These are phyloP conservation scores for Montifringilla adamsi DNA, from an alignment of 2,113 vertebrate species.

Conservation along the genomic window DNA sequence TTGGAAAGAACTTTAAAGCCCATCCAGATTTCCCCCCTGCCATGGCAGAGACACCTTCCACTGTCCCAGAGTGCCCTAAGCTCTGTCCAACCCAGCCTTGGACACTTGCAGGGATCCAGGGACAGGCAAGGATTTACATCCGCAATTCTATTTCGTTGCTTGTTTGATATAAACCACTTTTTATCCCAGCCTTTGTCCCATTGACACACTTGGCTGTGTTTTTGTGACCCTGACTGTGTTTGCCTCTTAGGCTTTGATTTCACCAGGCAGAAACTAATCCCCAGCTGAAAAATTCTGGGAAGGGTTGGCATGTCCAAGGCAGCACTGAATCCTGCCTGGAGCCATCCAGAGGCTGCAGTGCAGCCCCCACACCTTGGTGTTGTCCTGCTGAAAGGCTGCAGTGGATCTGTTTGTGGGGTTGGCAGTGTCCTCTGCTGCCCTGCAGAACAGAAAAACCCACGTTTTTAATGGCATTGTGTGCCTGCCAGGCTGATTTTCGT, in stretches of 20 bases:
- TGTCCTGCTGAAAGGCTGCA: background rate
- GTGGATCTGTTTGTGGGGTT: fast-evolving
- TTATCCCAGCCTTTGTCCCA: background rate
- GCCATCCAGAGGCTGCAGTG: fast-evolving
- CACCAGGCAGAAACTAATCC: background rate
- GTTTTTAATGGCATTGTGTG: fast-evolving
- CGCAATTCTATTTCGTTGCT: background rate
- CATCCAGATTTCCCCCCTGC: fast-evolving
- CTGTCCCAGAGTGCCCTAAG: background rate
- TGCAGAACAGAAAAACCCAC: background rate
- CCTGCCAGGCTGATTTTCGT: background rate
- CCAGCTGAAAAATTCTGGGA: background rate
- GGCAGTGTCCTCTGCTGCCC: background rate
- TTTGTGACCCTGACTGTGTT: background rate
- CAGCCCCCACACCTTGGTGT: fast-evolving
- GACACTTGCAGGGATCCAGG: background rate
- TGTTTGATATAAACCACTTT: background rate
- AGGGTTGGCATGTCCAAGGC: background rate
- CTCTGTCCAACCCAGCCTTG: background rate
- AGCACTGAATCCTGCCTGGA: background rate
- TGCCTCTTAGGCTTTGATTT: background rate
- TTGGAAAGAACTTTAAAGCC: fast-evolving
- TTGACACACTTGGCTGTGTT: background rate
- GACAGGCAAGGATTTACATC: background rate
- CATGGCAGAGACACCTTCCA: background rate